These are phyloP conservation scores for Tetheella fluctuosa DNA, from an alignment of 2,888 invertebrate species.

Conservation along the genomic window DNA sequence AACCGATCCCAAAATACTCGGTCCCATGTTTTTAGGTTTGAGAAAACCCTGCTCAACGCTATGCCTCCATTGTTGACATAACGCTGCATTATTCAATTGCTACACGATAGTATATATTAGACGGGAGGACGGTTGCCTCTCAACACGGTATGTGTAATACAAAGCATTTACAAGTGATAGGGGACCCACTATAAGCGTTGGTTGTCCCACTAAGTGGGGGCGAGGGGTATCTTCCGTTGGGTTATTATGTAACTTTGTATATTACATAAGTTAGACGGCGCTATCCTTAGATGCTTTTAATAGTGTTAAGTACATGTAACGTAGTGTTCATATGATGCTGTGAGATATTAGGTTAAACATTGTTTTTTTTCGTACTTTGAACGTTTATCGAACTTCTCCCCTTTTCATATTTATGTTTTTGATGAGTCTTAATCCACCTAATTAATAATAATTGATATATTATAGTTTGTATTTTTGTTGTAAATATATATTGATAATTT, in stretches of 20 bases:
- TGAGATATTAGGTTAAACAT: too few species aligned
- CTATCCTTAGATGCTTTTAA: not conserved
- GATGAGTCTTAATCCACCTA: too few species aligned
- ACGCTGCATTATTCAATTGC: slow-evolving; percentile 62
- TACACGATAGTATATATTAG: slow-evolving; percentile 44
- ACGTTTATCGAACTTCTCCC: not conserved
- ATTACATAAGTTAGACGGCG: slow-evolving; percentile 10
- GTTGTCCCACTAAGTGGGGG: slow-evolving; percentile 41
- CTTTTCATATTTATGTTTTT: too few species aligned
- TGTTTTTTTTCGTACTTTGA: not conserved
- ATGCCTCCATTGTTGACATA: slow-evolving; percentile 48
- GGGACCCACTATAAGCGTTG: slow-evolving; percentile 46
- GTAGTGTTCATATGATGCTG: too few species aligned
- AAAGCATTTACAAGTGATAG: slow-evolving; percentile 61
- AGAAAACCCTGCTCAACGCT: slow-evolving; percentile 45
- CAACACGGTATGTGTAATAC: slow-evolving; percentile 44
- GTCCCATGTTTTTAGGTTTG: slow-evolving; percentile 45
- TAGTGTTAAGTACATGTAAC: not conserved
- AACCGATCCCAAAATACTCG: slow-evolving; percentile 29
- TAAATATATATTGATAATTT: too few species aligned
- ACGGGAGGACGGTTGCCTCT: slow-evolving; percentile 31
- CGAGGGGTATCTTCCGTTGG: slow-evolving; percentile 26
- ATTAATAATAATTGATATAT: too few species aligned
- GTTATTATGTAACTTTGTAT: slow-evolving; percentile 21
- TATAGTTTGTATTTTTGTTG: too few species aligned